Evolutionary conservation across 1,140 invertebrate species (phyloP), one percentile per base, ranked within the genome.

Genomic region (Sycophaga agraensis): DNA sequence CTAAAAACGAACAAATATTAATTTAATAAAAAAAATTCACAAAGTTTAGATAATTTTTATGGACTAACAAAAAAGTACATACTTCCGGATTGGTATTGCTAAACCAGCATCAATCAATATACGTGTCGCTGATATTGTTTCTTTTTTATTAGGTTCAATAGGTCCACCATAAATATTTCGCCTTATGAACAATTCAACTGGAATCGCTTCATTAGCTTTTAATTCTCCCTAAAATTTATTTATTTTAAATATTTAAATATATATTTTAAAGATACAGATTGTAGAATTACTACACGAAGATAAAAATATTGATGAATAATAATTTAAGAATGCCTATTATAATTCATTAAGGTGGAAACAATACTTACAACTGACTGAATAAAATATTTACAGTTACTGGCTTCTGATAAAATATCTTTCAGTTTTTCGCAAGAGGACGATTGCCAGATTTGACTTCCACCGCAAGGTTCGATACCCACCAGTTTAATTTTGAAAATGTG

Each of bases 401-500:
- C 83, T 0, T 72, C 70, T 4, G 75, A 67, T 9, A 85, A 73
- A 0, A 85, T 69, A n/a, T 85, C 82, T 8, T 73, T 74, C 2
- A 87, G 70, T 54, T 73, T 82, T 37, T 83, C 73, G 40, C 79
- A 83, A 0, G 85, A 82, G 0, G 82, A 66, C 0, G 75, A 78
- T 0, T 82, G 79, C 86, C 85, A 87, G 2, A 70, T 69, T 0
- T 73, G 64, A 12, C 66, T 68, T 0, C 82, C 84, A 2, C 83
- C 80, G 0, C 83, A 84, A 0, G 85, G 82, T 11, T 72, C 66
- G 14, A 88, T 82, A 9, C 84, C 84, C 5, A 70, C 79, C 3
- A 88, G 64, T 66, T 84, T 83, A 51, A 86, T 82, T 66, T 81
- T 83, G 19, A 86, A 78, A 1, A 81, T 77, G 8, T 82, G 77